phyloP scores from a whole-genome alignment of 92 coral and sea anemone genomes.

The Pocillopora meandrina region DNA sequence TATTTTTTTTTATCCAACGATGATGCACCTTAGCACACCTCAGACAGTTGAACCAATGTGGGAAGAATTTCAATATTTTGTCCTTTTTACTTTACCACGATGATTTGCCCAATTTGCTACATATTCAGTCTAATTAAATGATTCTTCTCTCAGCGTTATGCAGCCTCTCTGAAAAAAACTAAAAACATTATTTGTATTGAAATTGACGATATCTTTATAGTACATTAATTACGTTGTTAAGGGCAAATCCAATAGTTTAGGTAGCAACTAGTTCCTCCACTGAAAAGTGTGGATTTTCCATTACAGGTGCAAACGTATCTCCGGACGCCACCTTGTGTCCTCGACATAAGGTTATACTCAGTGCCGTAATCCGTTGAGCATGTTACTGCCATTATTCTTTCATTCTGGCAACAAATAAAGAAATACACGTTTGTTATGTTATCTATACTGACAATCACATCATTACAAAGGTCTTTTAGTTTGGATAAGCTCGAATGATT shows the following conservation, averaged over 20 bases:
- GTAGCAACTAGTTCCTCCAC: background rate
- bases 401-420: constrained; percentile 8
- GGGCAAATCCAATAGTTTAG: constrained; percentile 28
- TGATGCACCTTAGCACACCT: no score
- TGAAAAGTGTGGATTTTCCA: background rate
- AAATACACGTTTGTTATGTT: background rate
- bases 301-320: constrained; percentile 24
- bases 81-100: no score
- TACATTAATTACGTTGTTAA: background rate
- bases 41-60: no score
- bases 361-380: constrained; percentile 33
- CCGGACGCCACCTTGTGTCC: background rate
- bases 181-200: no score
- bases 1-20: no score
- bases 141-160: no score
- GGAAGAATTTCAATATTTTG: no score
- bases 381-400: constrained; percentile 35
- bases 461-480: background rate
- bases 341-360: constrained; percentile 16
- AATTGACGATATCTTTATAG: no score
- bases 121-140: no score
- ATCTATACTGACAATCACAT: background rate
- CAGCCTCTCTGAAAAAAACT: no score
- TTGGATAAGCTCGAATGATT: background rate
- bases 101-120: no score